Base-by-base conservation (phyloP, 2,797 vertebrate species). In the Lagocephalus sceleratus region DNA sequence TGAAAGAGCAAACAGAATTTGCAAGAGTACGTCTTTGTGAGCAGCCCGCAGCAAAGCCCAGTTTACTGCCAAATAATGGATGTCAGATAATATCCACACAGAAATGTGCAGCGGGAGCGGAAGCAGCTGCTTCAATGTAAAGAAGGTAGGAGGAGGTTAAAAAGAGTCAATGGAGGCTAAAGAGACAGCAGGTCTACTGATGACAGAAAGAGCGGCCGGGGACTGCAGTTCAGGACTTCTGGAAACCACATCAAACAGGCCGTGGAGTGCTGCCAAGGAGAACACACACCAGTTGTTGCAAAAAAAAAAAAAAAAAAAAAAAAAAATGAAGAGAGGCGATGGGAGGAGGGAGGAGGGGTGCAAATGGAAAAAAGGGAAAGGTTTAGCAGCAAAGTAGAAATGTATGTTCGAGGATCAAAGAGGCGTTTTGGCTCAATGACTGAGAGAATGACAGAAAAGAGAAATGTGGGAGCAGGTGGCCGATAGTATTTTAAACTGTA, bases 241-340 rank as follows among this genome's bases (percentile, higher is more conserved):
- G 90, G 87, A 91, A 92, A 90, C 92, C 88, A 89, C 91, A 89
- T 93, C 88, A 90, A 91, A 93, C 89, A 87, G 76, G 77, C 83
- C 70, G 63, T 91, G 90, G 89, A 88, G 29, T 73, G 60, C 66
- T 89, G 90, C 91, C 89, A 92, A 88, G 75, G 85, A n/a, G 78
- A 87, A 89, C 85, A 87, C 83, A 85, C 84, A 90, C 83, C 86
- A 88, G 91, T 88, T 91, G 88, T 84, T 87, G 84, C 72, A 68
- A 79, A 62, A 75, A 65, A 57, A 66, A 44, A 57, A 40, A 17
- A 17, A 32, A 38, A n/a, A 20, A 29, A 8, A 26, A 12, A 17
- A 40, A 12, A 50, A 26, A 32, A 40, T 62, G 51, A 52, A 57
- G 58, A 59, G 58, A 23, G 29, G 45, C 44, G 40, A 35, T 3